These are phyloP conservation scores for Pteronotus mesoamericanus DNA, from an alignment of 2,797 vertebrate species.

Conservation along the genomic window DNA sequence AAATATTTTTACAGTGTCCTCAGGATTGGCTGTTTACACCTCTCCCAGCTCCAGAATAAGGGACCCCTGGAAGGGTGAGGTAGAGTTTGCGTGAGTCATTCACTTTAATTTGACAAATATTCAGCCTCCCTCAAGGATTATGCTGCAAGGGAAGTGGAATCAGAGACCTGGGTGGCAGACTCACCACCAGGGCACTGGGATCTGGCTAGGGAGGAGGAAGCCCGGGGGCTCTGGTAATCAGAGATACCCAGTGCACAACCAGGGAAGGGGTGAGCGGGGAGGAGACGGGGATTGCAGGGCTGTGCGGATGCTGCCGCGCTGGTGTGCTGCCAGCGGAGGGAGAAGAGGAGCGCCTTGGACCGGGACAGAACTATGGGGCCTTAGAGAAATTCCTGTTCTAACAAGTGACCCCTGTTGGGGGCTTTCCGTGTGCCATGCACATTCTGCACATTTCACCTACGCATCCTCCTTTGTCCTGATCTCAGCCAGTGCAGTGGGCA, in stretches of 20 bases:
- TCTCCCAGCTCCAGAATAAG: background rate
- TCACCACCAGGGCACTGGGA: background rate
- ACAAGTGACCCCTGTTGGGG: background rate
- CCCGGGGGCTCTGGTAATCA: background rate
- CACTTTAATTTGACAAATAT: background rate
- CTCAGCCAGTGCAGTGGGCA: background rate
- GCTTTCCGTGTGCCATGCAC: background rate
- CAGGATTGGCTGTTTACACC: background rate
- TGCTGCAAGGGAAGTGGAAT: background rate
- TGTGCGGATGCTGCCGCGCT: background rate
- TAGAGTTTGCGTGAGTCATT: background rate
- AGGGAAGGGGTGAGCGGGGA: background rate
- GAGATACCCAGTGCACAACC: background rate
- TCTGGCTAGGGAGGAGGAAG: background rate
- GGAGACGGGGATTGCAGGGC: background rate
- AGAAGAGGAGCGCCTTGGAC: background rate
- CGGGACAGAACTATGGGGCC: background rate
- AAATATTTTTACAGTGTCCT: background rate
- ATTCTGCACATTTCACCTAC: background rate
- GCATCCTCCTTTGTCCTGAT: background rate
- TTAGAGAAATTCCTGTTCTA: background rate
- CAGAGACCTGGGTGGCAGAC: background rate
- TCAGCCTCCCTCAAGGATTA: background rate
- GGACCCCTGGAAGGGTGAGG: background rate
- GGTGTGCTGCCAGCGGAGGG: background rate